A percentile compares a stretch with the other conserved stretches of the same genome.
phyloP scores from a whole-genome alignment of 2,888 invertebrate genomes.

The Corbicula japonica region DNA sequence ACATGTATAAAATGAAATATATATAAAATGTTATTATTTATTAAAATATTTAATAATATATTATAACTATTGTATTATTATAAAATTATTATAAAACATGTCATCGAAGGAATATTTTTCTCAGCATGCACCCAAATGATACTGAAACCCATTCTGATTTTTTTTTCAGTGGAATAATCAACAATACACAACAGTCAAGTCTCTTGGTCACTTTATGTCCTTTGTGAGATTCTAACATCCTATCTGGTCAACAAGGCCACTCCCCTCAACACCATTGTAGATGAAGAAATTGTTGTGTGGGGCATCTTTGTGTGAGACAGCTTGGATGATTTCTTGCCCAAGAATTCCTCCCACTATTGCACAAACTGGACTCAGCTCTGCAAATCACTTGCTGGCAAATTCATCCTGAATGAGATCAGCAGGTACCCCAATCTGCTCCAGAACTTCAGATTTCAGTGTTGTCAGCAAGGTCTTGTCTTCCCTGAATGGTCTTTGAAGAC shows the following conservation, averaged over 20 bases:
- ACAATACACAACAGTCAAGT: too few species aligned
- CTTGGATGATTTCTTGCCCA: conserved; percentile 96
- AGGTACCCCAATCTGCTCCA: too few species aligned
- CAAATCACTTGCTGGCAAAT: conserved; percentile 83
- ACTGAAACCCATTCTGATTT: too few species aligned
- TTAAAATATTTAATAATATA: neutral
- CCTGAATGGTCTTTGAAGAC: too few species aligned
- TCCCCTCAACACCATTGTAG: conserved; percentile 89
- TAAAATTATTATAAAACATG: neutral
- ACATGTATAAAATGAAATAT: too few species aligned
- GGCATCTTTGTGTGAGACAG: conserved; percentile 95
- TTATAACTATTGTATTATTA: neutral
- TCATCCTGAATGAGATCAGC: too few species aligned
- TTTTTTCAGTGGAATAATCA: too few species aligned
- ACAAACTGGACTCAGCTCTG: conserved; percentile 91
- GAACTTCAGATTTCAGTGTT: too few species aligned
- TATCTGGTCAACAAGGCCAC: conserved; percentile 92
- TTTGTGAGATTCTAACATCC: conserved; percentile 87
- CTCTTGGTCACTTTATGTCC: too few species aligned
- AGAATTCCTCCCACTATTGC: conserved; percentile 97
- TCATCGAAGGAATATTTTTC: too few species aligned
- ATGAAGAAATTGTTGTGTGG: conserved; percentile 97
- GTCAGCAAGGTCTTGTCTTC: too few species aligned
- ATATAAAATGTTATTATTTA: neutral
- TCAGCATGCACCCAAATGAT: too few species aligned